Evolutionary conservation across 2,888 invertebrate species (phyloP).

Genomic region (Vandiemenella viatica): DNA sequence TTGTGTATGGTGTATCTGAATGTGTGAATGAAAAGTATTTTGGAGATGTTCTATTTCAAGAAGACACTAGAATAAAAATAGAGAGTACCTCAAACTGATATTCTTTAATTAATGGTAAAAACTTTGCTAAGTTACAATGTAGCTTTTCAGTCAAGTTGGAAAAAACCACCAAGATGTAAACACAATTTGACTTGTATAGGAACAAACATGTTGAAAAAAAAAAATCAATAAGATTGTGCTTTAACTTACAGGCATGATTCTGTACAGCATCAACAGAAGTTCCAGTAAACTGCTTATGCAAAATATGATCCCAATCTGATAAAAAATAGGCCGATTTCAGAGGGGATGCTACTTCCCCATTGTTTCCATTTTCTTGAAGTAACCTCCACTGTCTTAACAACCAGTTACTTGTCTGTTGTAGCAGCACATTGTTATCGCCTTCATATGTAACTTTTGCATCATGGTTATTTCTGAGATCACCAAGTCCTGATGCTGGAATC

Average conservation of each 20-base stretch:
- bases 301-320: conserved; percentile 22
- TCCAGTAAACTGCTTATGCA: conserved; percentile 22
- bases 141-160: too few species aligned
- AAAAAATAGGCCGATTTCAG: conserved; percentile 29
- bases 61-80: too few species aligned
- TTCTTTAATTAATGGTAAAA: too few species aligned
- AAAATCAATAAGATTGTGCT: too few species aligned
- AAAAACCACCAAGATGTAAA: too few species aligned
- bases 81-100: too few species aligned
- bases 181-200: too few species aligned
- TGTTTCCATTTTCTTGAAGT: conserved; percentile 2
- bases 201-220: too few species aligned
- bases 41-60: too few species aligned
- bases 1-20: too few species aligned
- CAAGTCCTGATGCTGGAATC: conserved; percentile 56
- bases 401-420: conserved; percentile 84
- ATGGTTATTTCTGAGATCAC: conserved; percentile 69
- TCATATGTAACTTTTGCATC: conserved; percentile 87
- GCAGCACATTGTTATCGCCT: conserved; percentile 84
- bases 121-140: too few species aligned
- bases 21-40: too few species aligned
- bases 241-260: conserved; percentile 16
- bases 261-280: conserved; percentile 15
- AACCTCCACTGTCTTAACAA: conserved; percentile 30
- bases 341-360: conserved; percentile 23